Base-by-base conservation (phyloP, 2,797 vertebrate genomes). In the Tauraco hartlaubi region DNA sequence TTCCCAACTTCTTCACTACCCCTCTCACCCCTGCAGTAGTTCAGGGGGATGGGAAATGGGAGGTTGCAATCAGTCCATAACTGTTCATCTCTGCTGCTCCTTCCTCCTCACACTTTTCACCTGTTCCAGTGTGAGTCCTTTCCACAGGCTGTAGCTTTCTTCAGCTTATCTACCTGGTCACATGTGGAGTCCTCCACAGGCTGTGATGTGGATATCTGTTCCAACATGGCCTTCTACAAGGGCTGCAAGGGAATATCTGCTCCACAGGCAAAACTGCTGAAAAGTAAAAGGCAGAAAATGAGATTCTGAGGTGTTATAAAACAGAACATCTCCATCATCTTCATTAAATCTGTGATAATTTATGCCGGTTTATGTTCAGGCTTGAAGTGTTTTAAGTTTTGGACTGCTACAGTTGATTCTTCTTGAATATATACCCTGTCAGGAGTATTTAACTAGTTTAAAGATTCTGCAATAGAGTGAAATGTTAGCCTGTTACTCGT, bases 1-100 rank as follows among this genome's bases (percentile, higher is more conserved):
- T 66, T 46, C 15, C 15, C 33, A 63, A 8, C 5, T 63, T 28
- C 58, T 49, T 16, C 13, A 46, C 9, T 14, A 41, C 9, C 17
- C 9, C 2, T 2, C 6, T 41, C 9, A 9, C 3, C 11, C 12
- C 5, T 4, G 2, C 23, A 41, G 18, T 33, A 33, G 5, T 1
- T 1, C 43, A 56, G 25, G 5, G 5, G 15, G 14, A 15, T 59
- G 11, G 8, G 15, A 15, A 39, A 37, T 5, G 12, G 9, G 23
- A 6, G 5, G 6, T 9, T 37, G n/a, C 23, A 8, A 28, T 59
- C n/a, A 73, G n/a, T 37, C 18, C 11, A 4, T 46, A 52, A 46
- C 5, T 11, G 22, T 39, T 80, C 37, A 9, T 52, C 23, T 58
- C 22, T 88, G n/a, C 15, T 52, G 28, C 12, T 73, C 7, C 35